Percentiles rank a stretch among this genome's conserved stretches.
These are phyloP conservation scores for Chroicocephalus ridibundus DNA, from an alignment of 2,113 vertebrate species.

Conservation along the genomic window DNA sequence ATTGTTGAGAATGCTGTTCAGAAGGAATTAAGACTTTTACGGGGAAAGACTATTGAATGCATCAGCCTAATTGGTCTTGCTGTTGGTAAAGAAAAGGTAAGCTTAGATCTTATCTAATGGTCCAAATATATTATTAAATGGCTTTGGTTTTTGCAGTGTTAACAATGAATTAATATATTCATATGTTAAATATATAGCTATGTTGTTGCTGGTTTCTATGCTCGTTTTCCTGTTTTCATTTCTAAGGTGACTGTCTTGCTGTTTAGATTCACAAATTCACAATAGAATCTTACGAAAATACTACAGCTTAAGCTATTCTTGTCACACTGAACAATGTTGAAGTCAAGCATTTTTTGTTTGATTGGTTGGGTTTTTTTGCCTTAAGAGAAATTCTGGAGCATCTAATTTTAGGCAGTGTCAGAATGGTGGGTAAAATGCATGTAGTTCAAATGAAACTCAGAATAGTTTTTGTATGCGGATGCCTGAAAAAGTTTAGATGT, in stretches of 20 bases:
- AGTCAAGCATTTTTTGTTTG: background rate
- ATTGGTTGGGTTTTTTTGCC: background rate
- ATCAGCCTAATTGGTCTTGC: slow-evolving; percentile 98
- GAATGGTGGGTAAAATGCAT: background rate
- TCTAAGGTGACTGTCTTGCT: background rate
- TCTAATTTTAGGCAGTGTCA: background rate
- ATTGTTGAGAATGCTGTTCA: slow-evolving; percentile 97
- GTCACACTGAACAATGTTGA: background rate
- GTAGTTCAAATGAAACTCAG: background rate
- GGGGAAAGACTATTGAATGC: slow-evolving; percentile 98
- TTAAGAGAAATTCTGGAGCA: background rate
- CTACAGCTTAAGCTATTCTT: background rate
- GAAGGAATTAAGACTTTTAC: slow-evolving; percentile 92
- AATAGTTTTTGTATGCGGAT: background rate
- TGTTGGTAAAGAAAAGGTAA: slow-evolving; percentile 96
- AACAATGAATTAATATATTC: background rate
- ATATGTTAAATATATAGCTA: background rate
- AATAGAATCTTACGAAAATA: background rate
- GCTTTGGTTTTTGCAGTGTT: background rate
- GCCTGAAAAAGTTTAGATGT: background rate
- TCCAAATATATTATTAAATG: background rate
- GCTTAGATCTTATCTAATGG: background rate
- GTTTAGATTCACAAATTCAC: background rate
- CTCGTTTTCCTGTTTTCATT: background rate
- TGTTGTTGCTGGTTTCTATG: background rate